Conservation (phyloP, 1,140 invertebrate genomes). For the Hylaeus anthracinus region DNA sequence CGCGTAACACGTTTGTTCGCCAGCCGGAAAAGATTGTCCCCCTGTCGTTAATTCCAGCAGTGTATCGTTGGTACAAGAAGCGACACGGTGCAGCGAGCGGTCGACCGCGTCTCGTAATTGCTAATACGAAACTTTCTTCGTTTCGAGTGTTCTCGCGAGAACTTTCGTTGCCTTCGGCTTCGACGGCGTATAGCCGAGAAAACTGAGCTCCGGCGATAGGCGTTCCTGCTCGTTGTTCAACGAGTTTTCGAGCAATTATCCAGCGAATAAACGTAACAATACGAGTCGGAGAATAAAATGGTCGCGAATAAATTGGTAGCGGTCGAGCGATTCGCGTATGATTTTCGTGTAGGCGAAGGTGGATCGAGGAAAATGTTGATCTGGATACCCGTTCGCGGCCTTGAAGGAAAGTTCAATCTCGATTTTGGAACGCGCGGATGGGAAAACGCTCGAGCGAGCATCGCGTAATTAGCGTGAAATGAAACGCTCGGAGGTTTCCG, state of each 20-base stretch:
- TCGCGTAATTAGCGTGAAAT: conserved; percentile 33
- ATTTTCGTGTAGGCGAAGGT: neutral
- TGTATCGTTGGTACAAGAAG: neutral
- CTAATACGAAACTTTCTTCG: conserved; percentile 19
- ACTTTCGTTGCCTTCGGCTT: neutral
- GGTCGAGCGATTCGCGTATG: no score
- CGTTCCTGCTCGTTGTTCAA: neutral
- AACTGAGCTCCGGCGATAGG: neutral
- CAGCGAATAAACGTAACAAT: no score
- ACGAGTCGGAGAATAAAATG: no score
- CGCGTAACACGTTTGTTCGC: conserved; percentile 32
- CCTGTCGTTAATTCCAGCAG: conserved; percentile 6
- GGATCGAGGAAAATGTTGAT: conserved; percentile 6
- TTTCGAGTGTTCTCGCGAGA: neutral
- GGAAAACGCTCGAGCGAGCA: conserved; percentile 26
- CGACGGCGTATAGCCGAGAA: neutral
- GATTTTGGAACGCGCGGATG: conserved; percentile 11
- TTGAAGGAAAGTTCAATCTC: conserved; percentile 42
- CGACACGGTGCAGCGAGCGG: neutral
- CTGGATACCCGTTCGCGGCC: conserved; percentile 1
- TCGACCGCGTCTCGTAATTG: conserved; percentile 2
- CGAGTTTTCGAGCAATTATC: neutral
- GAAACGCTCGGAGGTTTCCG: conserved; percentile 18
- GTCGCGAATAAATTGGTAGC: no score
- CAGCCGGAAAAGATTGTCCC: conserved; percentile 38